phyloP scores from a whole-genome alignment of 1,140 invertebrate species.

The Monomorium pharaonis region DNA sequence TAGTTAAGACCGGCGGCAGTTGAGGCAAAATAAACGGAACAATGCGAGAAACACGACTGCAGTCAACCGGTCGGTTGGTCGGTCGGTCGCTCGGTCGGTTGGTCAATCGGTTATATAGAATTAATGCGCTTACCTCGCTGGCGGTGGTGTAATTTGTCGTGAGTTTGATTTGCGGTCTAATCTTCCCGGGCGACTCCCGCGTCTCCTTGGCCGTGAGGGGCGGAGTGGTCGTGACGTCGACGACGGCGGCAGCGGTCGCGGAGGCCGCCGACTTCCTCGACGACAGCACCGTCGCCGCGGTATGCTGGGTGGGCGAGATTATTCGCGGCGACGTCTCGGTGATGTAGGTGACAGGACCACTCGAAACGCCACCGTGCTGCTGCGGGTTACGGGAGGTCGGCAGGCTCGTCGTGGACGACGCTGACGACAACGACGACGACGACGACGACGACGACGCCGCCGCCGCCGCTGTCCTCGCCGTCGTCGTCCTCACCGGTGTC shows the following conservation, averaged over 20 bases:
- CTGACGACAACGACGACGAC: not conserved
- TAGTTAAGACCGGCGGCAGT: conserved; percentile 10
- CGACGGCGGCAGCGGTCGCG: not conserved
- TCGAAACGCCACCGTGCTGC: not conserved
- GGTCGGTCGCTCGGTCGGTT: not conserved
- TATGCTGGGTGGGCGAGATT: conserved; percentile 62
- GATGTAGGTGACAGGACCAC: conserved; percentile 38
- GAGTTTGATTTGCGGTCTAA: conserved; percentile 86
- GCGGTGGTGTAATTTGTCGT: conserved; percentile 85
- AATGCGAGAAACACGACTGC: conserved; percentile 30
- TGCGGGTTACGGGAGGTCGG: not conserved
- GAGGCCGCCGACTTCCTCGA: conserved; percentile 54
- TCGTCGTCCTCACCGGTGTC: conserved; percentile 73
- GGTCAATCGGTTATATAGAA: conserved; percentile 2
- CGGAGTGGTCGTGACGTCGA: conserved; percentile 57
- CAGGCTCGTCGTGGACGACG: not conserved
- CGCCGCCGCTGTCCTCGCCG: conserved; percentile 74
- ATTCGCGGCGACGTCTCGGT: conserved; percentile 74
- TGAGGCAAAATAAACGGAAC: conserved; percentile 31
- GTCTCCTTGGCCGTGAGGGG: conserved; percentile 83
- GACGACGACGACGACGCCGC: conserved; percentile 74
- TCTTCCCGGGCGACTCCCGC: conserved; percentile 83
- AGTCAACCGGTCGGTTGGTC: not conserved
- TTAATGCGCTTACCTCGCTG: conserved; percentile 84
- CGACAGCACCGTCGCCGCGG: conserved; percentile 69